These are phyloP conservation scores for Hyperoplus immaculatus DNA, from an alignment of 2,797 vertebrate genomes.

Conservation along the genomic window DNA sequence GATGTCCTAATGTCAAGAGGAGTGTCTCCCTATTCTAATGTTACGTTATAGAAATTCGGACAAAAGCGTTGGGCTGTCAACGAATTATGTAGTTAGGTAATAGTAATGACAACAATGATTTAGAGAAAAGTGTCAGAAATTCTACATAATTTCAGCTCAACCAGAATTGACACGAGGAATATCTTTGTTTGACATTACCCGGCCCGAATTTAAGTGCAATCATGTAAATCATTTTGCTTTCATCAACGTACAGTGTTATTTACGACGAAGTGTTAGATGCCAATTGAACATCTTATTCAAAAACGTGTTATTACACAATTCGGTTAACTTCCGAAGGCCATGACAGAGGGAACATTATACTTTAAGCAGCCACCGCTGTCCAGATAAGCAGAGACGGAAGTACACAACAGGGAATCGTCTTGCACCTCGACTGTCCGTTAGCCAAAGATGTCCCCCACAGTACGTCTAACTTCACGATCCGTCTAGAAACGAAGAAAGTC, in stretches of 20 bases:
- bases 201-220: not conserved
- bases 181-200: not conserved
- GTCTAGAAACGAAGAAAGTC: slow-evolving; percentile 7
- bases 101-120: not conserved
- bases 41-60: not conserved
- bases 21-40: not conserved
- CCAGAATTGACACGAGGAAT: not conserved
- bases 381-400: not conserved
- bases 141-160: not conserved
- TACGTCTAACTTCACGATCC: slow-evolving; percentile 30
- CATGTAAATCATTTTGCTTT: not conserved
- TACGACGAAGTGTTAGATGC: rapidly evolving
- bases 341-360: not conserved
- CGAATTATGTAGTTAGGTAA: not conserved
- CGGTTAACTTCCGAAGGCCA: not conserved
- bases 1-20: slow-evolving; percentile 15
- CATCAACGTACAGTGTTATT: not conserved
- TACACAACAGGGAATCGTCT: not conserved
- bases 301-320: not conserved
- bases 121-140: not conserved
- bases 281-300: rapidly evolving
- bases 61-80: not conserved
- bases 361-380: rapidly evolving
- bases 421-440: not conserved
- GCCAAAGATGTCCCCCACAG: slow-evolving; percentile 24